A percentile compares a stretch with the other conserved stretches of the same genome.
phyloP scores from a whole-genome alignment of 2,113 vertebrate genomes.

The Scytalopus superciliaris region DNA sequence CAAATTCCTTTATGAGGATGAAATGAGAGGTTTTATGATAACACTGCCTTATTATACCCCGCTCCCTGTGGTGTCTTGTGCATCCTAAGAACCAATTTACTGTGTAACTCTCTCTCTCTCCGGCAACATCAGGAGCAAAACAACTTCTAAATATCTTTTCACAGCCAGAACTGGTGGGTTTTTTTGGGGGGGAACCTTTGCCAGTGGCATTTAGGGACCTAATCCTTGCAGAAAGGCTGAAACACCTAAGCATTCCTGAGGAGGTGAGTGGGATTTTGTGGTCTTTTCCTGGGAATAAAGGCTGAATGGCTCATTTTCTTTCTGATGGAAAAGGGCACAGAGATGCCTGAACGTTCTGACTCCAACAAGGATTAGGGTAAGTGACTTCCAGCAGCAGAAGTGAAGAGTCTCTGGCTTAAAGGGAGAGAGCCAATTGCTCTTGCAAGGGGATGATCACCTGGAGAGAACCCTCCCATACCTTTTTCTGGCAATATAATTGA shows the following conservation, averaged over 20 bases:
- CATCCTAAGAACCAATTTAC: conserved; percentile 47
- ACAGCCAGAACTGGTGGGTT: not conserved
- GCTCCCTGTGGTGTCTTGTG: conserved; percentile 36
- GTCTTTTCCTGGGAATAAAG: not conserved
- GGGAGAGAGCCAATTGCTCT: not conserved
- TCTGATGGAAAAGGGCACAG: not conserved
- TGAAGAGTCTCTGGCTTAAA: not conserved
- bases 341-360: not conserved
- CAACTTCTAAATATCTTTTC: conserved; percentile 21
- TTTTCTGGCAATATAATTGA: not conserved
- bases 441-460: not conserved
- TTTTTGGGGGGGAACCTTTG: conserved; percentile 12
- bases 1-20: conserved; percentile 18
- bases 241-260: not conserved
- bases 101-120: not conserved
- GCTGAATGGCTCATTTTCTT: not conserved
- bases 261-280: not conserved
- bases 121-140: conserved; percentile 20
- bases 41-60: not conserved
- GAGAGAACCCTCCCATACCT: not conserved
- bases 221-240: not conserved
- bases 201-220: not conserved
- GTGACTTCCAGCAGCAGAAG: not conserved
- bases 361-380: not conserved
- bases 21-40: conserved; percentile 28